Evolutionary conservation across 2,888 invertebrate species (phyloP), one percentile per base, ranked within the genome.

Genomic region (Cyaniris semiargus): DNA sequence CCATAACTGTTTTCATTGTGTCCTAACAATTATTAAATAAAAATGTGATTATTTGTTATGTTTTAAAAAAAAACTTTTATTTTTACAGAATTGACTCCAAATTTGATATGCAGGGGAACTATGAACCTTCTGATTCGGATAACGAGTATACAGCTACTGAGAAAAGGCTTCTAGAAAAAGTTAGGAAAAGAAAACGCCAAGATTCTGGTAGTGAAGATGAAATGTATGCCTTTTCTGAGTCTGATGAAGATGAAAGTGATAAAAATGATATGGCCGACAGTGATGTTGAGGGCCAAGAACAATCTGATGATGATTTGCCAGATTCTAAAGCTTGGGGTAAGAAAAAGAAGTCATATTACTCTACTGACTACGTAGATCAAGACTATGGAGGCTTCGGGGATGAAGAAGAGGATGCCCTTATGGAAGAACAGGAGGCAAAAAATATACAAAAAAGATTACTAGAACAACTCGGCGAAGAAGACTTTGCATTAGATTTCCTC

Each of bases 261-360:
- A 93, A 93, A 48, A 91, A 94, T 79, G 92, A 94, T 79, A 94
- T 87, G 90, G 96, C 96, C 7, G 95, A 96, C 78, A 96, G 96
- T 89, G 98, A 98, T 89, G 95, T 97, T 13, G 97, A 98, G 87
- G 96, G 96, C 0, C 95, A 96, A 81, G 95, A 95, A 79, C 95
- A 95, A 80, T 94, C 95, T 38, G 95, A 96, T 83, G 95, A 96
- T 86, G 95, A 96, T 84, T 91, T 98, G 80, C 97, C 97, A 0
- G 95, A 97, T 88, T 94, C 96, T 2, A 96, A 96, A 89, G 98
- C 98, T 27, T 98, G 98, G 98, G 98, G 98, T 72, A 96, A 96
- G 85, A 96, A 96, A 81, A 97, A 96, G 83, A 95, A 94, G 78
- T 94, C 95, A 56, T 99, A 96, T 87, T 98, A 98, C 90, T 96